phyloP scores from a whole-genome alignment of 2,888 invertebrate species.

The Eubasilissa splendida region DNA sequence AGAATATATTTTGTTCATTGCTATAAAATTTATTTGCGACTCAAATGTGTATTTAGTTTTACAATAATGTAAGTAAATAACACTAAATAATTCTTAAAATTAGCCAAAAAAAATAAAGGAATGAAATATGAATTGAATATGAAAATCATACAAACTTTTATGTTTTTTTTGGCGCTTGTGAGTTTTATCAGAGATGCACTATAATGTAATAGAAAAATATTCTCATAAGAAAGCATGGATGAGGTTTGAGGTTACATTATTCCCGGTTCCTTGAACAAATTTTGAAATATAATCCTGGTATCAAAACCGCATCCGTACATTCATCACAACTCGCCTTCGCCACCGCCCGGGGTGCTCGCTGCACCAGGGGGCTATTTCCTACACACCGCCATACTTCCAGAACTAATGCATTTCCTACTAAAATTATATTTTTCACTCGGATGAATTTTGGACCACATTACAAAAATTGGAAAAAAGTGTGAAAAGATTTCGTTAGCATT shows the following conservation, averaged over 20 bases:
- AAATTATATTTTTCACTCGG: conserved; percentile 10
- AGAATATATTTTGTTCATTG: no score
- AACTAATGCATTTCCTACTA: conserved; percentile 2
- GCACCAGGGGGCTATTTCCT: background rate
- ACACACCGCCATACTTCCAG: no score
- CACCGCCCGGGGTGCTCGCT: background rate
- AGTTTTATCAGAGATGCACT: no score
- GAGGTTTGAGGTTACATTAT: conserved; percentile 7
- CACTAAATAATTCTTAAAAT: background rate
- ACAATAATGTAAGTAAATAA: background rate
- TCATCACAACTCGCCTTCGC: background rate
- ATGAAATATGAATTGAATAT: no score
- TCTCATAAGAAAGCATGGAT: no score
- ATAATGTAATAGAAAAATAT: no score
- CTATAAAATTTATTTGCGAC: no score
- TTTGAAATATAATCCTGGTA: conserved; percentile 18
- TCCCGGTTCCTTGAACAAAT: conserved; percentile 1
- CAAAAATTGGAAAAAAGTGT: no score
- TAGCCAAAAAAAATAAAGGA: background rate
- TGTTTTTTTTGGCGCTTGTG: no score
- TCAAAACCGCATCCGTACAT: background rate
- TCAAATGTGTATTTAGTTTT: no score
- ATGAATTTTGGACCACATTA: background rate
- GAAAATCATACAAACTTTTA: no score
- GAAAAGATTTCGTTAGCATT: no score